Percentiles rank a stretch among this genome's conserved stretches.
phyloP scores from a whole-genome alignment of 92 coral and sea anemone genomes.

The Epizoanthus scotinus region DNA sequence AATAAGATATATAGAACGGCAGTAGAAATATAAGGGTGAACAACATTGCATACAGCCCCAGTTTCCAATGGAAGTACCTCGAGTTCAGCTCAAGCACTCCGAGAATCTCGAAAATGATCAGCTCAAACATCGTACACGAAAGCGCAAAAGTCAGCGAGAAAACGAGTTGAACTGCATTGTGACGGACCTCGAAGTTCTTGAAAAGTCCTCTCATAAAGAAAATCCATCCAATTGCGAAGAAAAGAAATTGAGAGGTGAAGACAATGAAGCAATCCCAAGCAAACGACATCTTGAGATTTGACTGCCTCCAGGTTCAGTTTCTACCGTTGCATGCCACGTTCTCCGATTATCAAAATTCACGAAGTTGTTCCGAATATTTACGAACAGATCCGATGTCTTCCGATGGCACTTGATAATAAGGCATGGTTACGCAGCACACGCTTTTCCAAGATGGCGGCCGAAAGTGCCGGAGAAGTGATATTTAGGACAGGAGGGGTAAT shows the following conservation, averaged over 20 bases:
- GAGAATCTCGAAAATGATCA: constrained; percentile 93
- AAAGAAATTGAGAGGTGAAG: constrained; percentile 82
- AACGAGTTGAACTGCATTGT: constrained; percentile 86
- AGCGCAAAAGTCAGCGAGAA: constrained; percentile 91
- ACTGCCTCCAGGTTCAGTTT: neutral
- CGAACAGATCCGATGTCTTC: constrained; percentile 23
- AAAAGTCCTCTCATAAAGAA: constrained; percentile 97
- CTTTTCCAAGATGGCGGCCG: constrained; percentile 85
- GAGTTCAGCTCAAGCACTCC: constrained; percentile 90
- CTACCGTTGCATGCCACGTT: constrained; percentile 30
- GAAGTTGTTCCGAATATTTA: constrained; percentile 2
- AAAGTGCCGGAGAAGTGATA: constrained; percentile 74
- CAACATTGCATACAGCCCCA: constrained; percentile 94
- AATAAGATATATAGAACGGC: constrained; percentile 92
- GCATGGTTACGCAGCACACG: constrained; percentile 2
- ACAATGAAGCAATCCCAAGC: constrained; percentile 89
- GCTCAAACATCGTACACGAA: constrained; percentile 98
- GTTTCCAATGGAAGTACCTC: constrained; percentile 94
- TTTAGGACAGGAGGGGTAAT: constrained; percentile 84
- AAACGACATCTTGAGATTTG: constrained; percentile 90
- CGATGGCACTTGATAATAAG: neutral
- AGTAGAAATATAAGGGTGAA: constrained; percentile 92
- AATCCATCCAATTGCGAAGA: constrained; percentile 97
- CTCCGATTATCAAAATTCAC: neutral
- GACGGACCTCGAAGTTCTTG: constrained; percentile 95